Conservation (phyloP, 2,797 vertebrate species). For the Serranus cabrilla region DNA sequence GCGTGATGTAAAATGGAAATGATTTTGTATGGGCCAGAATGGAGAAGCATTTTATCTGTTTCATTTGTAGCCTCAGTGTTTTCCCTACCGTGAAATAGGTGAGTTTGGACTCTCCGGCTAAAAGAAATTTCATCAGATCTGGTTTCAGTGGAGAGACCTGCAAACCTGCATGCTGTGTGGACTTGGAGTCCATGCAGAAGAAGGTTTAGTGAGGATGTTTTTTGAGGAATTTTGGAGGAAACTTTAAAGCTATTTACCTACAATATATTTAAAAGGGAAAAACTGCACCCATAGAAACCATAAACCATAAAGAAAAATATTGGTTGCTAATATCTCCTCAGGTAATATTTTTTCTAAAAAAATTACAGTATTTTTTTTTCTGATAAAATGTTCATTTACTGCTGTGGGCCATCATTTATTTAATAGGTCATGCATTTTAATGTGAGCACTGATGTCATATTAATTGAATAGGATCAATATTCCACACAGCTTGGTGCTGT, state of each 20-base stretch:
- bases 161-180: conserved; percentile 23
- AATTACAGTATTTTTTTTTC: background rate
- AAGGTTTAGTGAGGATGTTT: conserved; percentile 12
- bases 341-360: too few species aligned
- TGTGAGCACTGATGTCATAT: conserved; percentile 8
- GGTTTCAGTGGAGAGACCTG: conserved; percentile 50
- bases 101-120: conserved; percentile 43
- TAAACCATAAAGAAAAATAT: background rate
- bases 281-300: background rate
- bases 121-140: conserved; percentile 55
- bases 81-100: conserved; percentile 64
- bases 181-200: background rate
- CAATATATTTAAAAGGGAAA: background rate
- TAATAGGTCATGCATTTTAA: background rate
- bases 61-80: conserved; percentile 61
- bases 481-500: conserved; percentile 14
- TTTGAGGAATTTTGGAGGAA: too few species aligned
- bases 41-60: conserved; percentile 63
- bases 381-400: background rate
- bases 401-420: background rate
- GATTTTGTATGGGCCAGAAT: conserved; percentile 55
- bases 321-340: background rate
- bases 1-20: conserved; percentile 66
- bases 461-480: background rate
- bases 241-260: background rate